These are phyloP conservation scores for Odobenus rosmarus DNA, from an alignment of 2,113 vertebrate genomes.

Conservation along the genomic window DNA sequence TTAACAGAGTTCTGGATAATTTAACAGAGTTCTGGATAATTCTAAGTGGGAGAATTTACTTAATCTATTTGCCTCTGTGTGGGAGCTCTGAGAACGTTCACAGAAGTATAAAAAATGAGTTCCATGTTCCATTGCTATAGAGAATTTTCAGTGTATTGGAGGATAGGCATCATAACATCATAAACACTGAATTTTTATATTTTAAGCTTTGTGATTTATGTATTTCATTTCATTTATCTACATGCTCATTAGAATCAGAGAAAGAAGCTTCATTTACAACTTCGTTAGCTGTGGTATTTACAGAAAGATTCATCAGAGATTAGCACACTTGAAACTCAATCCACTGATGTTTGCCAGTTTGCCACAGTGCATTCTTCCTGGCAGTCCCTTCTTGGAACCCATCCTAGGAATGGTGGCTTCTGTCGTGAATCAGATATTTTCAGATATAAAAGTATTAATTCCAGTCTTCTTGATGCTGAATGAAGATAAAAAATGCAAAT, in stretches of 20 bases:
- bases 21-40: not conserved
- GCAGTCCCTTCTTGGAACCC: not conserved
- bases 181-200: not conserved
- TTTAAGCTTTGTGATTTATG: not conserved
- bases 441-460: not conserved
- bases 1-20: not conserved
- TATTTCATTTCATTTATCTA: not conserved
- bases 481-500: not conserved
- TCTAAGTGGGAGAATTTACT: not conserved
- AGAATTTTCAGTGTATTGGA: not conserved
- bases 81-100: not conserved
- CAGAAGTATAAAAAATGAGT: not conserved
- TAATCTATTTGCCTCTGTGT: not conserved
- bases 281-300: not conserved
- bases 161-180: not conserved
- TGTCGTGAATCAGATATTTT: not conserved
- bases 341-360: not conserved
- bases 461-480: not conserved
- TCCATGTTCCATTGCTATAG: rapidly evolving
- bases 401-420: not conserved
- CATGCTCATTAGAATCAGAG: not conserved
- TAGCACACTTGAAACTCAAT: not conserved
- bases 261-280: not conserved
- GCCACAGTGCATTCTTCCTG: not conserved
- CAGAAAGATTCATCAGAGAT: not conserved